phyloP scores from a whole-genome alignment of 2,888 invertebrate species.

The Brachypterus glaber region DNA sequence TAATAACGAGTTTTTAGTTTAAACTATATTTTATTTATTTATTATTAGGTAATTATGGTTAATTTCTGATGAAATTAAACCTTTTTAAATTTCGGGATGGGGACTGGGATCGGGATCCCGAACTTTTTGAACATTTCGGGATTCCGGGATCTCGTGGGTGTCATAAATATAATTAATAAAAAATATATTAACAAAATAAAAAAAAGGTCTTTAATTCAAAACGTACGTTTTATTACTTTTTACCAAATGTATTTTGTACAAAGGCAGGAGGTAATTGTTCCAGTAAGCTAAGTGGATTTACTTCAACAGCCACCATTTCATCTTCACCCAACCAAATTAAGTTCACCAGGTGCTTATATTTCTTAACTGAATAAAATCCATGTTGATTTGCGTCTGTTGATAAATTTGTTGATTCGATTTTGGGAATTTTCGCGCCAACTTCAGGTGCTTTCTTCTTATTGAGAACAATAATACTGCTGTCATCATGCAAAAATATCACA shows the following conservation, averaged over 20 bases:
- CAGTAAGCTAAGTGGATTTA: conserved; percentile 58
- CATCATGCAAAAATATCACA: conserved; percentile 64
- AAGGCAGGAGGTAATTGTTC: conserved; percentile 64
- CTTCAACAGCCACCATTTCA: conserved; percentile 69
- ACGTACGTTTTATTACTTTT: conserved; percentile 29
- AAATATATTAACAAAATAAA: too few species aligned
- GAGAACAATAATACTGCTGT: conserved; percentile 54
- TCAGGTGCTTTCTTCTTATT: conserved; percentile 46
- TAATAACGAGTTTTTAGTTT: too few species aligned
- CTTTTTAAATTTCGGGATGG: too few species aligned
- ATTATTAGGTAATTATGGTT: too few species aligned
- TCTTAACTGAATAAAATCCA: conserved; percentile 17
- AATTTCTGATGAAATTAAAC: too few species aligned
- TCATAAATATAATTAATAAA: too few species aligned
- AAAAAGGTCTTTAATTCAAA: conserved; percentile 4
- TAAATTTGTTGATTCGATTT: conserved; percentile 29
- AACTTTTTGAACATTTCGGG: too few species aligned
- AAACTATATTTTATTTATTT: too few species aligned
- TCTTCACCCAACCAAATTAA: conserved; percentile 57
- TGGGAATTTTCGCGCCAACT: conserved; percentile 34
- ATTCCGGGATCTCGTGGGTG: too few species aligned
- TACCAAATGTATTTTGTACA: conserved; percentile 56
- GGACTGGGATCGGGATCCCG: too few species aligned
- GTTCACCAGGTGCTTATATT: conserved; percentile 61
- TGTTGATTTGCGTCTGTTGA: conserved; percentile 1